Percentiles rank a stretch among this genome's conserved stretches.
Conservation (phyloP, 2,888 invertebrate genomes). For the Drosophila sordidula region DNA sequence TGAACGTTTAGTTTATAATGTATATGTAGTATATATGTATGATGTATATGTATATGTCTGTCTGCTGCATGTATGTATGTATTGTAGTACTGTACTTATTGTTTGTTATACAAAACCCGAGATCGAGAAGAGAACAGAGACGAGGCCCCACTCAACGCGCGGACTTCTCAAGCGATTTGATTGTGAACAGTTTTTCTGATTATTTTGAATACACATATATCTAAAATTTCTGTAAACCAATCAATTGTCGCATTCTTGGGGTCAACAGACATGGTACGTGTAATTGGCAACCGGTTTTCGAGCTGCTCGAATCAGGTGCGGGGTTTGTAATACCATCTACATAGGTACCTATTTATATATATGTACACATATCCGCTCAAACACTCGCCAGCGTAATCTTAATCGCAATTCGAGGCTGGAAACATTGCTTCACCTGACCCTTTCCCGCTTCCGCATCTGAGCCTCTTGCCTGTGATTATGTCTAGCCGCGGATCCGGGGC, state of each 20-base stretch:
- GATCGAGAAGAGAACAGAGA: constrained; percentile 42
- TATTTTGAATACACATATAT: constrained; percentile 45
- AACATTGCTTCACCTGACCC: constrained; percentile 15
- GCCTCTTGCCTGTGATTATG: constrained; percentile 6
- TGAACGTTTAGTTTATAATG: constrained; percentile 47
- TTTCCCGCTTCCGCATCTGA: neutral
- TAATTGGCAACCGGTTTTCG: constrained; percentile 53
- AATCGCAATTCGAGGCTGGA: constrained; percentile 9
- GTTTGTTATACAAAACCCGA: constrained; percentile 72
- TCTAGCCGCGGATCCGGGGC: constrained; percentile 4
- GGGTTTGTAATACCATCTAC: constrained; percentile 15
- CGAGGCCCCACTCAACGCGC: constrained; percentile 13
- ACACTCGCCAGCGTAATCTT: neutral
- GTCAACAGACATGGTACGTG: constrained; percentile 29
- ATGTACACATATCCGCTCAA: neutral
- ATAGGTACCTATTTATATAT: neutral
- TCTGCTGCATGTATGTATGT: constrained; percentile 41
- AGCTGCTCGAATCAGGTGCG: constrained; percentile 18
- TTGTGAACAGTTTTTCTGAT: constrained; percentile 58
- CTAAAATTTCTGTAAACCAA: constrained; percentile 55
- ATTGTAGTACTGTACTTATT: constrained; percentile 68
- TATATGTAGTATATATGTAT: constrained; percentile 33
- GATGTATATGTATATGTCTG: constrained; percentile 28
- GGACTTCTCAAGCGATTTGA: constrained; percentile 47
- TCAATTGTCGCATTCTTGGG: neutral